Conservation (phyloP, 1,140 invertebrate species). For the Euborellia annulipes region DNA sequence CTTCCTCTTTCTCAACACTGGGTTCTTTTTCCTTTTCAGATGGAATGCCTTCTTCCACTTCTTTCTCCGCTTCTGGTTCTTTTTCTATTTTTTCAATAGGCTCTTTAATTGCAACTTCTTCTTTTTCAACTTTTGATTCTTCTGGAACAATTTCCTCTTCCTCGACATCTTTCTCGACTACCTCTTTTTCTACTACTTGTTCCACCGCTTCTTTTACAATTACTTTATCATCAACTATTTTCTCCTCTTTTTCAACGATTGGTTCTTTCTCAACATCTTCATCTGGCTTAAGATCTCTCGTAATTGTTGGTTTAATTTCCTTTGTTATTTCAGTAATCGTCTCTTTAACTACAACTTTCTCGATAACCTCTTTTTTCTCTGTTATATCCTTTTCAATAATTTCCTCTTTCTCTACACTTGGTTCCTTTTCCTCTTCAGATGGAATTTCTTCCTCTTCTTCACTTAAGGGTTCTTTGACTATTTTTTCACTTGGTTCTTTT, state of each 20-base stretch:
- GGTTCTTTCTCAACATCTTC: too few species aligned
- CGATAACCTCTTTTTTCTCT: slow-evolving; percentile 4
- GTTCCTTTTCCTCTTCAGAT: slow-evolving; percentile 6
- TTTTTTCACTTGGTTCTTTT: slow-evolving; percentile 9
- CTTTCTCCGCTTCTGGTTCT: slow-evolving; percentile 1
- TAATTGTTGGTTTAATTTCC: slow-evolving; percentile 5
- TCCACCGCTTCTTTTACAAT: slow-evolving; percentile 10
- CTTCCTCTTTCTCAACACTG: not conserved
- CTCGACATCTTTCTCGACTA: slow-evolving; percentile 3
- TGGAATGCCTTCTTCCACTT: slow-evolving; percentile 3
- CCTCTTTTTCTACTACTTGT: slow-evolving; percentile 7
- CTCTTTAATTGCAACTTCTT: slow-evolving; percentile 2
- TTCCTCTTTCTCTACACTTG: slow-evolving; percentile 6
- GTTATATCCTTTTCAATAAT: slow-evolving; percentile 6
- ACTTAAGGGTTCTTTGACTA: slow-evolving; percentile 7
- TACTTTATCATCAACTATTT: slow-evolving; percentile 2
- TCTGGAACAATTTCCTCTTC: not conserved
- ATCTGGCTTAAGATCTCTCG: too few species aligned
- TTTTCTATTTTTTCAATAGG: slow-evolving; percentile 4
- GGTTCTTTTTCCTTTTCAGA: slow-evolving; percentile 7
- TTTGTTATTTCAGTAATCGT: slow-evolving; percentile 7
- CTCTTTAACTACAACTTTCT: too few species aligned
- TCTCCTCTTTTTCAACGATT: slow-evolving; percentile 1
- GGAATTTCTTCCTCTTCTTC: slow-evolving; percentile 3
- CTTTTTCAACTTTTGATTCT: slow-evolving; percentile 3